Base-by-base conservation (phyloP, 2,113 vertebrate species). In the Tringa solitaria region DNA sequence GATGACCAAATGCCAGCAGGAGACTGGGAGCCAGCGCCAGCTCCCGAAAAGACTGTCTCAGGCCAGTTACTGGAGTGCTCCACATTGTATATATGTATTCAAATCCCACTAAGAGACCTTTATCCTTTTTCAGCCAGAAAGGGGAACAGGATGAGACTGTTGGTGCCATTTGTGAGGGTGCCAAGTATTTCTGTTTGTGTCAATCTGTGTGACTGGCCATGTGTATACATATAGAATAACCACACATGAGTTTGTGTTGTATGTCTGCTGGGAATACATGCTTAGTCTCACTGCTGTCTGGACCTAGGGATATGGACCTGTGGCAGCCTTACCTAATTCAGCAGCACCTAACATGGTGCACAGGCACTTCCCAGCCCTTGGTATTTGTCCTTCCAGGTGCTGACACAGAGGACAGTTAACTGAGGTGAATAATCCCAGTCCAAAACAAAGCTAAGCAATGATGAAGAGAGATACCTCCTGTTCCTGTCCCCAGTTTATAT, bases 161-260 rank as follows among this genome's bases (percentile, higher is more conserved):
- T 35, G 39, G 27, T 69, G 61, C 32, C 3, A 1, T 63, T 39
- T 84, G 48, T 45, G 60, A 48, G 50, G 63, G 22, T 28, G 35
- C 32, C 22, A 32, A 74, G 12, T 43, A 46, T 30, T 67, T 59
- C 65, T 60, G 78, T 11, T 24, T 53, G 15, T 33, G 37, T 17
- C 33, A 12, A 72, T 65, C 51, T 72, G 45, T 65, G 64, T 3
- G 0, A 39, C 13, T 64, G 37, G 50, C 37, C 37, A 14, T 8
- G 12, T 45, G 10, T 32, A 14, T 32, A 35, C 0, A 0, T 22
- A 54, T 0, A 39, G 53, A 57, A 39, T 15, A 51, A 51, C 39
- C 23, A 22, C 19, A 21, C 18, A 10, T 27, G 24, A n/a, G 19
- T 46, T 32, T 46, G n/a, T 61, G 74, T 33, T 27, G 16, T 30